Conservation (phyloP, 2,888 invertebrate genomes). For the Tenthredo scrophulariae region DNA sequence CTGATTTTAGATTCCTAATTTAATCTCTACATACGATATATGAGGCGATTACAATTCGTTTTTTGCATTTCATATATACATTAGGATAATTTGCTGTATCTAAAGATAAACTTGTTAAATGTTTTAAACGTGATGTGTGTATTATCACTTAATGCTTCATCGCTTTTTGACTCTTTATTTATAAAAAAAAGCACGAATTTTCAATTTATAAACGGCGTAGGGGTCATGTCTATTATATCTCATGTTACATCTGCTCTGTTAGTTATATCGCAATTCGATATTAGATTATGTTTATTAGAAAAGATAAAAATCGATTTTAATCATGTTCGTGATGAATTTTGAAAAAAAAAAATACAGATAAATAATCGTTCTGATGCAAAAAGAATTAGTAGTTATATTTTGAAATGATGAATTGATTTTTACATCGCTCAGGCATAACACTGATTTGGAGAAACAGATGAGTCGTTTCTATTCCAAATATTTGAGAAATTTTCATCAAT, state of each 20-base stretch:
- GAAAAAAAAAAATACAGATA: not conserved
- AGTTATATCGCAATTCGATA: constrained; percentile 1
- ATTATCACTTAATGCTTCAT: not conserved
- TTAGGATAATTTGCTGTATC: not conserved
- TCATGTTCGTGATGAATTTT: not conserved
- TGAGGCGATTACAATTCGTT: not conserved
- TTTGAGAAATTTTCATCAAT: not conserved
- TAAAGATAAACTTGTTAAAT: constrained; percentile 9
- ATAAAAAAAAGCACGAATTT: constrained; percentile 1
- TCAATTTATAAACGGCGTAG: not conserved
- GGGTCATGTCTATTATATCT: constrained; percentile 7
- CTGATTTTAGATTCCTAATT: constrained; percentile 29
- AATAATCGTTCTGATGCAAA: not conserved
- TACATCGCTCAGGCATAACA: not conserved
- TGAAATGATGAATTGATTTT: not conserved
- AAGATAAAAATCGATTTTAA: not conserved
- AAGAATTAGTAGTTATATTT: not conserved
- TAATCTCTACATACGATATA: not conserved
- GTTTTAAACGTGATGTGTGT: not conserved
- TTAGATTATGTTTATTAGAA: not conserved
- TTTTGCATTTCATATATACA: not conserved
- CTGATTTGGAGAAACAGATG: not conserved
- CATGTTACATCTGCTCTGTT: not conserved
- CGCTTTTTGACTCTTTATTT: not conserved
- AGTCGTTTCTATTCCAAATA: not conserved